Base-by-base conservation (phyloP, 2,113 vertebrate genomes). In the Alligator mississippiensis region DNA sequence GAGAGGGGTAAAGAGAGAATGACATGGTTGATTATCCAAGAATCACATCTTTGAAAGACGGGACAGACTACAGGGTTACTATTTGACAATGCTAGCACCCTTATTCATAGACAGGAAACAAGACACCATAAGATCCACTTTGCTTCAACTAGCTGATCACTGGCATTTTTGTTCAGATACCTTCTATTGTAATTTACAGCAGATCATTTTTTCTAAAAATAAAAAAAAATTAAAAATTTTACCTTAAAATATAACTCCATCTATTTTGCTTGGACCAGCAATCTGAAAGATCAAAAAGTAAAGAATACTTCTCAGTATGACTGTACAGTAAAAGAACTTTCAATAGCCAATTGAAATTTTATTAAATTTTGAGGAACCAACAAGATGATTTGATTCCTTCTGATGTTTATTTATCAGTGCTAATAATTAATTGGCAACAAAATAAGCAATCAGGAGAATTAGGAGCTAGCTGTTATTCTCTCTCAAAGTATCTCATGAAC, bases 31-130 rank as follows among this genome's bases (percentile, higher is more conserved):
- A 28, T 68, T 13, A 62, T 27, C 17, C 11, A 87, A 54, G 27
- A 30, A 7, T 82, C 80, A 72, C 77, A 89, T 72, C 72, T 9
- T 63, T 58, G 30, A 28, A 13, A 17, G 14, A 81, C 11, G 18
- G 30, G 77, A 75, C 17, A 92, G 47, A 25, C 38, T 84, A 10
- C 68, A 91, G 77, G 30, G 47, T 47, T 47, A 47, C 47, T 47
- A 47, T 47, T 47, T 47, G 47, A 47, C 47, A 47, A 47, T 47
- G 47, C 47, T 47, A 47, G 47, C 47, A 47, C 47, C 47, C 47
- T 47, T 86, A 82, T 3, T 61, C 94, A 80, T 59, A 94, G 95
- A 94, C 30, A 92, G 57, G 87, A 93, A 94, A 80, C 72, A 76
- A 76, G 27, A 82, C 7, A 58, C 16, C 4, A 75, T 55, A 55